phyloP scores from a whole-genome alignment of 2,888 invertebrate species.

The Orchesella flavescens region DNA sequence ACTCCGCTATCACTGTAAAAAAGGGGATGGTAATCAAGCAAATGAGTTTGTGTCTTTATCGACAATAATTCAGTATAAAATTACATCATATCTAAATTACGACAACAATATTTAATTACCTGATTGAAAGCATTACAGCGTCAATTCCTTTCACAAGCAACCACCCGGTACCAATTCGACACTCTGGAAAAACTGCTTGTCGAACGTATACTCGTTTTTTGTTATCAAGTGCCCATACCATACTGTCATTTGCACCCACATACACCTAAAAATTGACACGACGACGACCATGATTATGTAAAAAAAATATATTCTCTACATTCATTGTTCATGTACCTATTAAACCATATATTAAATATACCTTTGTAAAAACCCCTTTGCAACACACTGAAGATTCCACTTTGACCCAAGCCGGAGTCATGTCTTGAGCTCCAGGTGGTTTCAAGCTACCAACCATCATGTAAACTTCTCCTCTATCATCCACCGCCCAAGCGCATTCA shows the following conservation, averaged over 20 bases:
- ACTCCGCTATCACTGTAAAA: constrained; percentile 74
- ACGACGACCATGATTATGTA: too few species aligned
- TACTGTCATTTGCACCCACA: constrained; percentile 74
- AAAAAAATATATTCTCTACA: too few species aligned
- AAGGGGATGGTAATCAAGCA: too few species aligned
- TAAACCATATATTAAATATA: constrained; percentile 54
- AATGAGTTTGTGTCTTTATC: too few species aligned
- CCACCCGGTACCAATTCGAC: constrained; percentile 77
- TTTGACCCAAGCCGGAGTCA: constrained; percentile 76
- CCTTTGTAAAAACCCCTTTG: constrained; percentile 73
- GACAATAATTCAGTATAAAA: too few species aligned
- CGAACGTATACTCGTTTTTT: constrained; percentile 76
- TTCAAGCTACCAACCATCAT: constrained; percentile 75
- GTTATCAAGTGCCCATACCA: constrained; percentile 77
- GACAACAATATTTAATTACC: background rate
- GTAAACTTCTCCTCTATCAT: constrained; percentile 75
- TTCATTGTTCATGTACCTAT: background rate
- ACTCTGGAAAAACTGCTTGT: constrained; percentile 75
- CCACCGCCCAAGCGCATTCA: constrained; percentile 76
- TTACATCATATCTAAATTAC: too few species aligned
- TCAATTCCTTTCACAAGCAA: constrained; percentile 76
- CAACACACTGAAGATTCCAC: constrained; percentile 73
- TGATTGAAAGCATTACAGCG: constrained; percentile 72
- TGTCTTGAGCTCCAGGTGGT: constrained; percentile 74
- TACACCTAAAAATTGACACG: constrained; percentile 73